phyloP scores from a whole-genome alignment of 2,888 invertebrate genomes.

The Drosophila histrio region DNA sequence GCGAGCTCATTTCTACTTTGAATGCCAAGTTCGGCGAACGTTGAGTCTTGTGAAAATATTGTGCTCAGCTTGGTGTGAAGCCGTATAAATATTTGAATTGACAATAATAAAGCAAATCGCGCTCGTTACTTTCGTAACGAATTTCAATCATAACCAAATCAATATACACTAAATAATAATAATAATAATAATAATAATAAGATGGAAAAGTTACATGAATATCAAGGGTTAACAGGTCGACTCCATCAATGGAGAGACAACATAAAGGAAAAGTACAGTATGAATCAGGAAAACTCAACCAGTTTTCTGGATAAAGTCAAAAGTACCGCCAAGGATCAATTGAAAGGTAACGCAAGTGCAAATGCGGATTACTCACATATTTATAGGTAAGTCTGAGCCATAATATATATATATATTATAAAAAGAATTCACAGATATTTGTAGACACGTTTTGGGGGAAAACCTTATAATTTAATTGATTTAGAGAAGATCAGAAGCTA shows the following conservation, averaged over 20 bases:
- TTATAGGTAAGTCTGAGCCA: slow-evolving; percentile 87
- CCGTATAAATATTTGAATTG: slow-evolving; percentile 39
- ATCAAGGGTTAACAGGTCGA: slow-evolving; percentile 90
- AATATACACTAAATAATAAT: neutral
- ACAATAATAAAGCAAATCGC: neutral
- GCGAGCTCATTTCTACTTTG: slow-evolving; percentile 39
- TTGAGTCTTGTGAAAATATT: slow-evolving; percentile 16
- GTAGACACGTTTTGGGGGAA: too few relatives aligned
- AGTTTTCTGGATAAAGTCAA: slow-evolving; percentile 86
- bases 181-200: neutral
- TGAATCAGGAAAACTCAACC: slow-evolving; percentile 86
- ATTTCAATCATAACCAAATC: slow-evolving; percentile 1
- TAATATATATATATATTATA: too few relatives aligned
- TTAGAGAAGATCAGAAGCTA: too few relatives aligned
- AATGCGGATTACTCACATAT: slow-evolving; percentile 87
- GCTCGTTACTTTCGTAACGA: slow-evolving; percentile 2
- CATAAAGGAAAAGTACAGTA: slow-evolving; percentile 87
- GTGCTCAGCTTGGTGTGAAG: slow-evolving; percentile 16
- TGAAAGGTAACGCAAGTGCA: slow-evolving; percentile 82
- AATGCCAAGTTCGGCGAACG: slow-evolving; percentile 40
- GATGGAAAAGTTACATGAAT: slow-evolving; percentile 91
- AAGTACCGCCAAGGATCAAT: slow-evolving; percentile 74
- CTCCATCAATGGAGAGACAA: slow-evolving; percentile 88
- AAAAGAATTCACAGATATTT: too few relatives aligned
- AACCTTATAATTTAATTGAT: too few relatives aligned